Conservation (phyloP, 2,888 invertebrate species). For the Endotricha flammealis region DNA sequence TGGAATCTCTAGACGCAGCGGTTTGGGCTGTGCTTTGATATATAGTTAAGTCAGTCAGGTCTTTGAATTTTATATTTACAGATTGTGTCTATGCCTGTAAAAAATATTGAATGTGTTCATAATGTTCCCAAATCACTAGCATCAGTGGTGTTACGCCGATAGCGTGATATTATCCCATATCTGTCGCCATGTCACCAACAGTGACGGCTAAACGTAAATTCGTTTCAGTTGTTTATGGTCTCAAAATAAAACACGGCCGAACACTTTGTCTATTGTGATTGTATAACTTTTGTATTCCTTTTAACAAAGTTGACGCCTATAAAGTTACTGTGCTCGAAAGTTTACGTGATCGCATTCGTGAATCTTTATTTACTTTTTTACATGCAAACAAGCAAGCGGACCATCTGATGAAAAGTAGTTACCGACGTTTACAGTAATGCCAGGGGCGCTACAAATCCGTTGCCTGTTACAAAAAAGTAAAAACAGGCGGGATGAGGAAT, state of each 20-base stretch:
- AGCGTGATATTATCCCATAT: conserved; percentile 57
- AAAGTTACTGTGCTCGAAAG: not conserved
- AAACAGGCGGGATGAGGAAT: no score
- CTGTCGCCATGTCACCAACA: conserved; percentile 42
- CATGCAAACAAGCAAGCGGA: no score
- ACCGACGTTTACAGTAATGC: no score
- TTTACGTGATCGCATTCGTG: not conserved
- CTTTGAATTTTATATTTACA: no score
- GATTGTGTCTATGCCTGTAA: no score
- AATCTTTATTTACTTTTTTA: not conserved
- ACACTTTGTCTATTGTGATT: conserved; percentile 16
- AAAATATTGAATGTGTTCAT: no score
- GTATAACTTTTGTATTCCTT: conserved; percentile 26
- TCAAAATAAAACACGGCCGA: conserved; percentile 33
- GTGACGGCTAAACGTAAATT: conserved; percentile 39
- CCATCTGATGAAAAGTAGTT: no score
- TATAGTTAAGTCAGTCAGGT: no score
- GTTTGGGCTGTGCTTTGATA: no score
- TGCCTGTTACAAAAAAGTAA: no score
- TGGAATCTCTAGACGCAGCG: no score
- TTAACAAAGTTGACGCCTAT: conserved; percentile 24
- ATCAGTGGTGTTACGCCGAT: conserved; percentile 17
- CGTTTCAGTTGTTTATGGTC: conserved; percentile 30
- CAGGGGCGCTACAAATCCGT: no score
- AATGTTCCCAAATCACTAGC: conserved; percentile 20